Base-by-base conservation (phyloP, 2,113 vertebrate genomes). In the Chloropsis cyanopogon region DNA sequence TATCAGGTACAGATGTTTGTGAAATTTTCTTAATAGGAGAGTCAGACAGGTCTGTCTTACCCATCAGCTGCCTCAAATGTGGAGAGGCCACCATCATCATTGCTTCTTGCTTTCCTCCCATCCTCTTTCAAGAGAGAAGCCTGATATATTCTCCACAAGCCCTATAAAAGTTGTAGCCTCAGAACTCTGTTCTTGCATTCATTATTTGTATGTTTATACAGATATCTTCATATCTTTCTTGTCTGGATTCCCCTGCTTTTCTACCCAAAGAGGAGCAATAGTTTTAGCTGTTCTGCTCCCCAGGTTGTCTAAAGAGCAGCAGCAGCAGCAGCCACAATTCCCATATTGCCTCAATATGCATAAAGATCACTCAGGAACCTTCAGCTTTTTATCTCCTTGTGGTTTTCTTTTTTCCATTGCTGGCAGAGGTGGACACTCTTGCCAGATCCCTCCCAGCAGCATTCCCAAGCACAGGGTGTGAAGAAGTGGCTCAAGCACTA, bases 1-100 rank as follows among this genome's bases (percentile, higher is more conserved):
- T 94, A 90, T 91, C 96, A 68, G 28, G 46, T 95, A 79, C 83
- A 92, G 92, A 86, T 90, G 86, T 68, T 84, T 61, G 46, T 84
- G 90, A 86, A 90, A 59, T 72, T 69, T 83, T 81, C n/a, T 41
- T 84, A 78, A 83, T 53, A 85, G 28, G 35, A 65, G 37, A 93
- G 49, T 88, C 73, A 89, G 47, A 68, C 60, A 54, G 53, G 14
- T 92, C 73, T 90, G 20, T 75, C 60, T 86, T 33, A 93, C 47
- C 37, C 23, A 65, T 94, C 76, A 94, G 7, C 65, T 90, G 31
- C 49, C 37, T 93, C 19, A 17, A 29, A 14, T 42, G 18, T 60
- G 66, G 20, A 68, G 37, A 71, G n/a, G 29, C n/a, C 37, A 68
- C n/a, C n/a, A 41, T 83, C 60, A 63, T 41, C 44, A 13, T 50